Conservation (phyloP, 2,888 invertebrate genomes). For the Cryptus viduatorius region DNA sequence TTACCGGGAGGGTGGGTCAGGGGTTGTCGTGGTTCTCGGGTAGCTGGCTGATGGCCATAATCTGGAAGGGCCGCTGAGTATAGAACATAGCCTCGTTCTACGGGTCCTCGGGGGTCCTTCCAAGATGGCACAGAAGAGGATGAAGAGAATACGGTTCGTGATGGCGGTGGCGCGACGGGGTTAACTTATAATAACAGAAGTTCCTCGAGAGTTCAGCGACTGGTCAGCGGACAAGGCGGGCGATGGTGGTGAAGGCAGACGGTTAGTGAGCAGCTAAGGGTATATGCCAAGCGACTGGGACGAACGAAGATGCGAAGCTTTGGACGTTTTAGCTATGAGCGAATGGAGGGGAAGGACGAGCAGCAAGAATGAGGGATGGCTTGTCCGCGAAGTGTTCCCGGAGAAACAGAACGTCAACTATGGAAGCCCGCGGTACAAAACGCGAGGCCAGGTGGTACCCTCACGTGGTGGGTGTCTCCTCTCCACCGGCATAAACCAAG, state of each 20-base stretch:
- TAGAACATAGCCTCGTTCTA: neutral
- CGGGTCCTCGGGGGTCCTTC: conserved; percentile 54
- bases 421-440: conserved; percentile 79
- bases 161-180: conserved; percentile 72
- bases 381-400: conserved; percentile 83
- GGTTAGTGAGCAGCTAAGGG: conserved; percentile 40
- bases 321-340: conserved; percentile 49
- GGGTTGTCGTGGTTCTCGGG: conserved; percentile 63
- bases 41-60: conserved; percentile 84
- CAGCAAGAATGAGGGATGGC: conserved; percentile 83
- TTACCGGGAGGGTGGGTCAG: conserved; percentile 73
- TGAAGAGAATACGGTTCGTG: conserved; percentile 61
- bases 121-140: conserved; percentile 41
- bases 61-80: conserved; percentile 76
- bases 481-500: conserved; percentile 73
- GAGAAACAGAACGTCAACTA: conserved; percentile 79
- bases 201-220: conserved; percentile 83
- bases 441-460: conserved; percentile 75
- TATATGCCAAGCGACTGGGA: neutral
- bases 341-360: conserved; percentile 75
- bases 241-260: conserved; percentile 24
- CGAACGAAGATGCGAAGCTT: conserved; percentile 14
- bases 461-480: conserved; percentile 23
- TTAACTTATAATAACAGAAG: conserved; percentile 85
- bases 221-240: conserved; percentile 78